Conservation (phyloP, 2,797 vertebrate species). For the Poecilia gillii region DNA sequence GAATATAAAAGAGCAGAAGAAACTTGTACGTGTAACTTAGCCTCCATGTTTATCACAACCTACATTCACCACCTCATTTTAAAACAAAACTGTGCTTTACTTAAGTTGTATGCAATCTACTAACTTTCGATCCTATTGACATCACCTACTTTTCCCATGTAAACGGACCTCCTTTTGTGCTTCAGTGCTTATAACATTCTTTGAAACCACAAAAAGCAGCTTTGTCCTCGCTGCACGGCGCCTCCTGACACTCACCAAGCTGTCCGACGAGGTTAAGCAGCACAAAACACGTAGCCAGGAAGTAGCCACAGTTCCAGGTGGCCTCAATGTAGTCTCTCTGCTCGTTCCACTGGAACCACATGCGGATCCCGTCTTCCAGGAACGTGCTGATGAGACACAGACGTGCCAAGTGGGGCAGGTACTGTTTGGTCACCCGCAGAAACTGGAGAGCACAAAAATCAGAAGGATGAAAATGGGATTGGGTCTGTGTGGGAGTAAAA, state of each 20-base stretch:
- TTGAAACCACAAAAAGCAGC: not conserved
- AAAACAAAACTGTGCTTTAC: not conserved
- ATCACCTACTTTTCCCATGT: not conserved
- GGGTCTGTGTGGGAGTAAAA: not conserved
- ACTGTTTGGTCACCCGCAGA: conserved; percentile 95
- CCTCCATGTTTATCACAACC: not conserved
- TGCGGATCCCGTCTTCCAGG: conserved; percentile 96
- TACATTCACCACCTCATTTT: not conserved
- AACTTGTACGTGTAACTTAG: not conserved
- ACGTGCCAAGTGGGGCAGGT: conserved; percentile 93
- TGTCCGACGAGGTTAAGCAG: conserved; percentile 95
- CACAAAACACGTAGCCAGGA: conserved; percentile 94
- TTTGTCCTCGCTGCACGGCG: not conserved
- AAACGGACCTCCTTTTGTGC: not conserved
- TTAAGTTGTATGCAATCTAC: not conserved
- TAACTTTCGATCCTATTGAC: not conserved
- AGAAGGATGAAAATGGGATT: not conserved
- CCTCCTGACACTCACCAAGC: conserved; percentile 85
- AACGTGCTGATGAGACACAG: conserved; percentile 98
- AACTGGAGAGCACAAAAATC: conserved; percentile 79
- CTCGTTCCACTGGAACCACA: conserved; percentile 99
- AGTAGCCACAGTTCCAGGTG: conserved; percentile 95
- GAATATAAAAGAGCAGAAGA: not conserved
- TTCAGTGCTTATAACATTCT: not conserved
- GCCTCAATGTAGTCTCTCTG: conserved; percentile 96